Base-by-base conservation (phyloP, 2,113 vertebrate species). In the Leptodactylus fuscus region DNA sequence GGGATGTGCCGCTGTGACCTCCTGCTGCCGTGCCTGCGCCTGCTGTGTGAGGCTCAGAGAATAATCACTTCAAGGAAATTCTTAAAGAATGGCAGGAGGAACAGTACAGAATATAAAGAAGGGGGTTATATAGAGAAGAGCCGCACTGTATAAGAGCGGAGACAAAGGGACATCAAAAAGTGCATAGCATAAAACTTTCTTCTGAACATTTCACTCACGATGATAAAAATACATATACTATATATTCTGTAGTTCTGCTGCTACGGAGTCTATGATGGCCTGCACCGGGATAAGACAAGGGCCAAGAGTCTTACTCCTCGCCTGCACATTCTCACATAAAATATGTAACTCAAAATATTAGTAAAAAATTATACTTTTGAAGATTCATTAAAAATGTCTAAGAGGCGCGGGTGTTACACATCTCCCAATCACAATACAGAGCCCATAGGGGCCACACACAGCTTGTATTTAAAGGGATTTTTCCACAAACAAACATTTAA, bases 21-120 rank as follows among this genome's bases (percentile, higher is more conserved):
- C 76, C 75, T 69, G 76, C 48, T 32, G 76, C 38, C 51, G 41
- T 70, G 62, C 51, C 60, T 79, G 48, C 41, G 77, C 76, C 76
- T 71, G 49, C 49, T 85, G 76, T 53, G 60, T 29, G 76, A 80
- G 49, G 70, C 27, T 71, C 58, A 80, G 34, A 71, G 76, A 80
- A 85, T 85, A 80, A 85, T 80, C 65, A 85, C 76, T 80, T 80
- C 83, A 85, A 79, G 41, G 20, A 53, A 38, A 85, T 53, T 69
- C 83, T 53, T n/a, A 27, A 12, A 69, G 83, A 78, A 80, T 71
- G 62, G 48, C 16, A 70, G 78, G 11, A 71, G 48, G n/a, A 80
- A 34, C 51, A 46, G 48, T 73, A 46, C 76, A n/a, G 34, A 51
- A 44, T 69, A 69, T 55, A 79, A 85, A 85, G 81, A 22, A 69